phyloP scores from a whole-genome alignment of 2,113 vertebrate species.

The Corythaeola cristata region DNA sequence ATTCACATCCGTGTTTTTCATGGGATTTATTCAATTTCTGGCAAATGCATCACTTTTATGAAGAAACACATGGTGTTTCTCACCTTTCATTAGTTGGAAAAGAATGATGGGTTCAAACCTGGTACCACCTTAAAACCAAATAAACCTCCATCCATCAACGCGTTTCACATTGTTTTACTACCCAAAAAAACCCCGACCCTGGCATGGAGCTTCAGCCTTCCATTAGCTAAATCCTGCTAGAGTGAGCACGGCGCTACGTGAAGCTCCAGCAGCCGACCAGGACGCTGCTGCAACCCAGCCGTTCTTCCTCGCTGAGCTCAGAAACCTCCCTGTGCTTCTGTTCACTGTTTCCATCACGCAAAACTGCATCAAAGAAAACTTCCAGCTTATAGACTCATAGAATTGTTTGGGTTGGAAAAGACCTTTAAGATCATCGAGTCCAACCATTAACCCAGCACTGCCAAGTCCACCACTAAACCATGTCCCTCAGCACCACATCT shows the following conservation, averaged over 20 bases:
- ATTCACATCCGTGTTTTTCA: neutral
- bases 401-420: neutral
- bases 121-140: neutral
- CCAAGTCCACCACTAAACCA: neutral
- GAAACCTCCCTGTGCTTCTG: neutral
- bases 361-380: neutral
- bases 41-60: neutral
- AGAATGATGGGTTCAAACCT: neutral
- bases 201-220: neutral
- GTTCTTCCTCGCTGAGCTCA: neutral
- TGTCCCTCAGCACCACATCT: neutral
- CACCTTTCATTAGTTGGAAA: neutral
- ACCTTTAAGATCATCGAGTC: neutral
- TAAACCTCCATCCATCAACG: neutral
- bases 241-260: neutral
- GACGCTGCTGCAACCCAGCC: neutral
- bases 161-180: neutral
- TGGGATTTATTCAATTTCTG: neutral
- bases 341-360: neutral
- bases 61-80: neutral
- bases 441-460: fast-evolving
- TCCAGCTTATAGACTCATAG: neutral
- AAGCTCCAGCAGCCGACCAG: neutral
- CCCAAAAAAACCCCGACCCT: neutral
- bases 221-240: neutral